A percentile compares a stretch with the other conserved stretches of the same genome.
These are phyloP conservation scores for Marronus borbonicus DNA, from an alignment of 2,888 invertebrate species.

Conservation along the genomic window DNA sequence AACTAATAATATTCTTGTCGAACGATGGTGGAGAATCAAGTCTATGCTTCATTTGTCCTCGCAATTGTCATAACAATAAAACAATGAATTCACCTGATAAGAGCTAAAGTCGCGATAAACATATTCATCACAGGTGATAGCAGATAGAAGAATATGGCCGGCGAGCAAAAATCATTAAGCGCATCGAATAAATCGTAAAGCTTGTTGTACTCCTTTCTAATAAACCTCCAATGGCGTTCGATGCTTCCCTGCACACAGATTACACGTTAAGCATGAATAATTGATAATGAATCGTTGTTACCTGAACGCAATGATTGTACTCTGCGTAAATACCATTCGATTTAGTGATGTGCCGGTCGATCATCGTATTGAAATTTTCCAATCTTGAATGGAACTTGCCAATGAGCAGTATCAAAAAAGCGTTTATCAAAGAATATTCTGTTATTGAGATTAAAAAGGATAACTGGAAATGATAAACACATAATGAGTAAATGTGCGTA, in stretches of 20 bases:
- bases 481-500: background rate
- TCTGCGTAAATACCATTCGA: background rate
- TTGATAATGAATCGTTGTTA: background rate
- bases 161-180: constrained; percentile 25
- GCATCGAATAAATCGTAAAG: constrained; percentile 7
- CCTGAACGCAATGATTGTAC: constrained; percentile 1
- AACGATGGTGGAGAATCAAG: no score
- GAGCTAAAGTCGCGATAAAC: background rate
- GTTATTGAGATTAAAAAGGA: background rate
- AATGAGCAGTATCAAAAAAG: constrained; percentile 1
- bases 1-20: no score
- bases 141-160: constrained; percentile 10
- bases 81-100: constrained; percentile 15
- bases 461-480: background rate
- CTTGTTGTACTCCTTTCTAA: constrained; percentile 33
- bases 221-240: constrained; percentile 25
- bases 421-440: constrained; percentile 20
- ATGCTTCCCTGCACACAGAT: background rate
- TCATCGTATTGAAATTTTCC: background rate
- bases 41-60: no score
- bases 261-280: background rate
- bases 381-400: constrained; percentile 3
- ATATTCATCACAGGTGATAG: background rate
- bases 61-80: background rate
- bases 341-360: background rate